Percentiles rank a stretch among this genome's conserved stretches.
Evolutionary conservation across 2,888 invertebrate species (phyloP).

Genomic region (Digitonthophagus gazella): DNA sequence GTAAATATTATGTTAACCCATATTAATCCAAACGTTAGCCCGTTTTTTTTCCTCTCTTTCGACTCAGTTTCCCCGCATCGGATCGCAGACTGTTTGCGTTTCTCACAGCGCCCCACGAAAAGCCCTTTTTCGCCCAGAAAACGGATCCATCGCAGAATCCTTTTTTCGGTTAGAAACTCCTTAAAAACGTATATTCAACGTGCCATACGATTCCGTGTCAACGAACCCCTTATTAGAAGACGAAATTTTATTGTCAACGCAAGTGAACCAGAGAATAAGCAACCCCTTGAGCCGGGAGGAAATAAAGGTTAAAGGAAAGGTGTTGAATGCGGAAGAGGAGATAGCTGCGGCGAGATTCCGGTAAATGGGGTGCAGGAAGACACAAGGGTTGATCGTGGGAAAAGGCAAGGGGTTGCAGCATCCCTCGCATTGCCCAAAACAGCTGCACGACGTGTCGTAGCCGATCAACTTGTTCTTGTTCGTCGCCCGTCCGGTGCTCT

Average conservation of each 20-base stretch:
- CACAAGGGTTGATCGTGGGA: slow-evolving; percentile 49
- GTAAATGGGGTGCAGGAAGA: slow-evolving; percentile 44
- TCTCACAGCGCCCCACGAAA: slow-evolving; percentile 5
- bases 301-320: slow-evolving; percentile 32
- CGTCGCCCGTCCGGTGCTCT: not conserved
- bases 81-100: slow-evolving; percentile 3
- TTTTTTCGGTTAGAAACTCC: slow-evolving; percentile 11
- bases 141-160: slow-evolving; percentile 6
- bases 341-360: slow-evolving; percentile 49
- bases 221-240: slow-evolving; percentile 16
- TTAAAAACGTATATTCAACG: not conserved
- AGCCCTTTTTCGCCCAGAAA: not conserved
- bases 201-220: not conserved
- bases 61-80: not conserved
- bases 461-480: slow-evolving; percentile 5
- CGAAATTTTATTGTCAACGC: slow-evolving; percentile 1
- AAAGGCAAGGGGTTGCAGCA: slow-evolving; percentile 44
- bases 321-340: slow-evolving; percentile 47
- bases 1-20: slow-evolving; percentile 26
- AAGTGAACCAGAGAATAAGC: slow-evolving; percentile 2
- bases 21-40: slow-evolving; percentile 17
- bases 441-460: slow-evolving; percentile 7
- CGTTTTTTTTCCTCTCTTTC: slow-evolving; percentile 17
- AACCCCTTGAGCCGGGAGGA: slow-evolving; percentile 6
- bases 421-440: slow-evolving; percentile 22